A percentile compares a stretch with the other conserved stretches of the same genome.
Conservation (phyloP, 2,888 invertebrate genomes). For the Pyrochroa serraticornis region DNA sequence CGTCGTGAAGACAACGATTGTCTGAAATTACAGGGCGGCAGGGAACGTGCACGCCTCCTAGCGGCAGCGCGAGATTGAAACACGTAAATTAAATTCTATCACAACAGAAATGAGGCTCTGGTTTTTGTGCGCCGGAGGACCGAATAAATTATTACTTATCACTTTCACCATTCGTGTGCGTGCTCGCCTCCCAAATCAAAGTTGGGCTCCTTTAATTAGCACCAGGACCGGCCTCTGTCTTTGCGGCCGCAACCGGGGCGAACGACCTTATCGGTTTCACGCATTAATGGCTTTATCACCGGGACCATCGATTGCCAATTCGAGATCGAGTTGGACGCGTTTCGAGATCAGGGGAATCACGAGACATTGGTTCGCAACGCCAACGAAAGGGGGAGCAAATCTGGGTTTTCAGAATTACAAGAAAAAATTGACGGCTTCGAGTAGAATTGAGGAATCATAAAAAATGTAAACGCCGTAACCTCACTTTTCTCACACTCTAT, state of each 20-base stretch:
- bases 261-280: not conserved
- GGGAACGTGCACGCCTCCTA: conserved; percentile 46
- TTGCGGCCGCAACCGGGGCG: conserved; percentile 3
- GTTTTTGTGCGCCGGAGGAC: conserved; percentile 34
- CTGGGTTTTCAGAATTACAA: too few relatives aligned
- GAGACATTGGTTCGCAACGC: too few relatives aligned
- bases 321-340: not conserved
- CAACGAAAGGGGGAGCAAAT: too few relatives aligned
- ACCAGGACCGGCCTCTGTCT: conserved; percentile 6
- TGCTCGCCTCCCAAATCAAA: conserved; percentile 37
- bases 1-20: conserved; percentile 60
- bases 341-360: too few relatives aligned
- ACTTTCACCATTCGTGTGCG: conserved; percentile 50
- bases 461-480: too few relatives aligned
- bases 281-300: conserved; percentile 16
- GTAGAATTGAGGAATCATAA: too few relatives aligned
- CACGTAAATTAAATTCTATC: conserved; percentile 58
- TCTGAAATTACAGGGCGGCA: conserved; percentile 60
- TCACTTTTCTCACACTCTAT: too few relatives aligned
- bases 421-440: too few relatives aligned
- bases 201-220: conserved; percentile 31
- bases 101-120: conserved; percentile 43
- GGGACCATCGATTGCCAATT: conserved; percentile 6
- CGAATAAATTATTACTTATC: conserved; percentile 51
- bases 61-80: conserved; percentile 49